These are phyloP conservation scores for Apantesis nais DNA, from an alignment of 2,888 invertebrate species.

Conservation along the genomic window DNA sequence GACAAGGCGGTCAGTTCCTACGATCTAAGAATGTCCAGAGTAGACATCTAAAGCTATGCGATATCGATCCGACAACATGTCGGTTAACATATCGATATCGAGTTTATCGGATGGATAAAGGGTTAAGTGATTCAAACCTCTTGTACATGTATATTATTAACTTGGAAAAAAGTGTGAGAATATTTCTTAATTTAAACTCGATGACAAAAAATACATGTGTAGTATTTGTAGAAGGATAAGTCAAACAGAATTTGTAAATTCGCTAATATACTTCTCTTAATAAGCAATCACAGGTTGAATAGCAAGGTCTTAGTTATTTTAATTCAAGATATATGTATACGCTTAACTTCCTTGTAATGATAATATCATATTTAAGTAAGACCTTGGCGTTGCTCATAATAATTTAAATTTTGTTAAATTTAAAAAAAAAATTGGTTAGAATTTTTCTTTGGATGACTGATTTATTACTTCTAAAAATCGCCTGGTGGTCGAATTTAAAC, in stretches of 20 bases:
- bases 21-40: too few species aligned
- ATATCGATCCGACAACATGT: too few species aligned
- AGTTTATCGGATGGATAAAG: too few species aligned
- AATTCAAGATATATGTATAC: conserved; percentile 14
- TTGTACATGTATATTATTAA: neutral
- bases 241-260: neutral
- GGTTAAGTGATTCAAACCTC: too few species aligned
- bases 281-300: conserved; percentile 1
- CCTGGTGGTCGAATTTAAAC: neutral
- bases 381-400: conserved; percentile 1
- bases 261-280: conserved; percentile 1
- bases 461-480: neutral
- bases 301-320: conserved; percentile 8
- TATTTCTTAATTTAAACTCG: neutral
- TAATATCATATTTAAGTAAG: conserved; percentile 1
- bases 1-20: too few species aligned
- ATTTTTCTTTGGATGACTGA: neutral
- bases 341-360: conserved; percentile 9
- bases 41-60: too few species aligned
- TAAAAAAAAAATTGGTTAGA: neutral
- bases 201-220: neutral
- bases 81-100: too few species aligned
- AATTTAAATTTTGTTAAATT: neutral
- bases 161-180: neutral
- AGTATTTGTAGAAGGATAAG: neutral